These are phyloP conservation scores for Serilophus lunatus DNA, from an alignment of 2,113 vertebrate genomes.

Conservation along the genomic window DNA sequence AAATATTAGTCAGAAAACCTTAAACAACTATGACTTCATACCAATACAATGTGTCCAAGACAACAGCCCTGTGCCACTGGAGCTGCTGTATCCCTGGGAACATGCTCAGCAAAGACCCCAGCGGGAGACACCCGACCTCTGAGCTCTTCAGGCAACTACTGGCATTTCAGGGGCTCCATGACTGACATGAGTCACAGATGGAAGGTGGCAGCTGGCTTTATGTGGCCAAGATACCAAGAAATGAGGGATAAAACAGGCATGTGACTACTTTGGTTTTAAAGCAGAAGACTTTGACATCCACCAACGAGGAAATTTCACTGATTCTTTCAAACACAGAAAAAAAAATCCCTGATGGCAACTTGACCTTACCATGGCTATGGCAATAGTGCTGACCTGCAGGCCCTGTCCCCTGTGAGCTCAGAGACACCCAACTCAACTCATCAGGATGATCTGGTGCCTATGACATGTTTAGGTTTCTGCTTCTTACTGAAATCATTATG, in stretches of 20 bases:
- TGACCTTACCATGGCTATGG: background rate
- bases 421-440: background rate
- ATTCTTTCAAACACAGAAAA: background rate
- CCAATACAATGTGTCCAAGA: fast-evolving
- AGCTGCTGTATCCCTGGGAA: background rate
- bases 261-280: background rate
- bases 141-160: background rate
- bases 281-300: background rate
- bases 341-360: background rate
- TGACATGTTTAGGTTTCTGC: background rate
- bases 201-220: background rate
- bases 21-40: background rate
- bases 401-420: background rate
- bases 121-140: background rate
- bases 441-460: fast-evolving
- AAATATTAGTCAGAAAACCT: background rate
- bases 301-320: background rate
- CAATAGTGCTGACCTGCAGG: background rate
- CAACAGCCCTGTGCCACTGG: background rate
- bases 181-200: background rate
- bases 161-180: background rate
- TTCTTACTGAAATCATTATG: background rate
- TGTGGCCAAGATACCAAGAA: background rate
- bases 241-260: background rate
- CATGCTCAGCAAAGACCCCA: background rate